Base-by-base conservation (phyloP, 2,888 invertebrate genomes). In the Scaeva pyrastri region DNA sequence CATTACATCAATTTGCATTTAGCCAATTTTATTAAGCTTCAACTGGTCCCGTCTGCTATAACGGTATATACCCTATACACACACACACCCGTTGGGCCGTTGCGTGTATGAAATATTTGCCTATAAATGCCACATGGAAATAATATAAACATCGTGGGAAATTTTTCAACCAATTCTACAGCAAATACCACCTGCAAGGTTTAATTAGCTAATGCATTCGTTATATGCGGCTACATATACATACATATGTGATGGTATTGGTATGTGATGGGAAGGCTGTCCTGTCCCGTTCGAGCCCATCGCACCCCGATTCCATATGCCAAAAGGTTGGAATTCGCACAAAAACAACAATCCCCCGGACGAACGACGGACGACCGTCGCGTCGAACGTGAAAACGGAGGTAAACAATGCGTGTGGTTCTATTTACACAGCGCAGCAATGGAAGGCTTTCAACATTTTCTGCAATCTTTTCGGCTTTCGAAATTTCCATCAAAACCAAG, bases 141-240 rank as follows among this genome's bases (percentile, higher is more conserved):
- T 26, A 31, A 31, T 31, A 31, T 31, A 31, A 66, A 48, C 48
- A 36, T 19, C 66, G 31, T 66, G 66, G 45, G 48, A 66, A 66
- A 12, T 36, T 12, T 48, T 48, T 66, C 48, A 36, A 48, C 48
- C 6, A 31, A 36, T 66, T n/a, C 16, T 16, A 21, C 16, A 6
- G 2, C 31, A 66, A 66, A 66, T 14, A 66, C 31, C 66, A 48
- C 66, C 66, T 66, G 66, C 48, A 43, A 41, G 19, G 16, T 31
- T 66, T 66, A 66, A 66, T 66, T 66, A 48, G 31, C 36, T 66
- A 64, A 64, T 64, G 64, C 64, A 64, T 64, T 48, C 64, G n/a
- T 48, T 64, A 66, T 66, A 31, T 31, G 31, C 31, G 31, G 31
- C 8, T 31, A 31, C 5, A 31, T 31, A 31, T 8, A n/a, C n/a